Evolutionary conservation across 2,797 vertebrate genomes (phyloP), one percentile per base, ranked within the genome.

Genomic region (Etheostoma nigrum): DNA sequence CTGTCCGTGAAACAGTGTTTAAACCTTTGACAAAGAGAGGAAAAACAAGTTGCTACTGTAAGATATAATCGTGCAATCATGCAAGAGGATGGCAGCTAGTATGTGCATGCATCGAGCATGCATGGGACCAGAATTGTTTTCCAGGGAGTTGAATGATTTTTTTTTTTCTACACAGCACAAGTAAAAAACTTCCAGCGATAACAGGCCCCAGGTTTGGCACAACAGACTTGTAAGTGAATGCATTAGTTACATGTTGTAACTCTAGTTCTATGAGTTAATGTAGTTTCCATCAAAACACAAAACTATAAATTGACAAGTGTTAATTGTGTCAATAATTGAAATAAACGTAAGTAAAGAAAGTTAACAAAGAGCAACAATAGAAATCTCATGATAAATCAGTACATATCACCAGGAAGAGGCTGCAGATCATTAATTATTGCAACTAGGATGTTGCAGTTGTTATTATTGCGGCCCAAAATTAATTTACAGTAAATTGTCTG

Each of bases 21-120:
- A 83, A 76, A 85, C 74, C 85, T 88, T 86, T 91, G 83, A 83
- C 73, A 79, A 82, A 64, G 42, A 78, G 44, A 83, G 69, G 75
- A 79, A 59, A 88, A 87, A 85, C 78, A 83, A 64, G 70, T 78
- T 59, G 61, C 76, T 78, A 80, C 76, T 81, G 87, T 83, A 82
- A 59, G 74, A 76, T 60, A 53, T 71, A 53, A 88, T 82, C 42
- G 70, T 72, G 72, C 69, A 76, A 25, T 71, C 75, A 77, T 81
- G 75, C 73, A 48, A 64, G 55, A 80, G 48, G 73, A 83, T 73
- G 75, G 13, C 61, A 49, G 51, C 52, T 40, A 48, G 27, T 62
- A 78, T 48, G 42, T 64, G 36, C 19, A 52, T 67, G 57, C 64
- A 71, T 42, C 54, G 27, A 54, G 52, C 49, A 62, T 30, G 13